A percentile compares a stretch with the other conserved stretches of the same genome.
Evolutionary conservation across 1,140 invertebrate species (phyloP).

Genomic region (Bacillus rossius): DNA sequence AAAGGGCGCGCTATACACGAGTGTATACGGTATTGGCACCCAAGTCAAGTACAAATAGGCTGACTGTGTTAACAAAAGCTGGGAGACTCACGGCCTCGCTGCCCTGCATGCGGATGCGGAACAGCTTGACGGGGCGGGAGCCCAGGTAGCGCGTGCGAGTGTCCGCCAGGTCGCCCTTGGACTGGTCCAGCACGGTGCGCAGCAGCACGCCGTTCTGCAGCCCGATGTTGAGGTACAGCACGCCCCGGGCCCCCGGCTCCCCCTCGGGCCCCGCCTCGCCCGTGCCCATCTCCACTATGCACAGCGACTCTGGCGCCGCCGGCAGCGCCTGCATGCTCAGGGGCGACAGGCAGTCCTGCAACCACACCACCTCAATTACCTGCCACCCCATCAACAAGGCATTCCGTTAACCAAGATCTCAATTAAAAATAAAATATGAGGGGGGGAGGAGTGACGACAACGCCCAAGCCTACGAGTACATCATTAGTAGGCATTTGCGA

Average conservation of each 20-base stretch:
- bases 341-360: conserved; percentile 80
- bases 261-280: conserved; percentile 59
- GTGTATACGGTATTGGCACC: too few relatives aligned
- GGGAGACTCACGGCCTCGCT: conserved; percentile 84
- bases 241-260: conserved; percentile 51
- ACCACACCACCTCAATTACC: conserved; percentile 4
- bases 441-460: too few relatives aligned
- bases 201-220: conserved; percentile 95
- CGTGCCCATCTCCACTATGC: conserved; percentile 88
- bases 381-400: too few relatives aligned
- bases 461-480: too few relatives aligned
- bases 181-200: conserved; percentile 92
- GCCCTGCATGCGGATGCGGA: conserved; percentile 91
- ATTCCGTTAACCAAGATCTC: too few relatives aligned
- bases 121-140: conserved; percentile 92
- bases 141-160: conserved; percentile 95
- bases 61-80: too few relatives aligned
- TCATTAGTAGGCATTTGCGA: too few relatives aligned
- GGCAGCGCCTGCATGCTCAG: conserved; percentile 97
- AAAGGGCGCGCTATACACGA: too few relatives aligned
- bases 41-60: too few relatives aligned
- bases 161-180: conserved; percentile 95
- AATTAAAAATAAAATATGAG: too few relatives aligned
- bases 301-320: conserved; percentile 92
- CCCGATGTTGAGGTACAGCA: conserved; percentile 96